A percentile compares a stretch with the other conserved stretches of the same genome.
These are phyloP conservation scores for Trialeurodes vaporariorum DNA, from an alignment of 1,140 invertebrate genomes.

Conservation along the genomic window DNA sequence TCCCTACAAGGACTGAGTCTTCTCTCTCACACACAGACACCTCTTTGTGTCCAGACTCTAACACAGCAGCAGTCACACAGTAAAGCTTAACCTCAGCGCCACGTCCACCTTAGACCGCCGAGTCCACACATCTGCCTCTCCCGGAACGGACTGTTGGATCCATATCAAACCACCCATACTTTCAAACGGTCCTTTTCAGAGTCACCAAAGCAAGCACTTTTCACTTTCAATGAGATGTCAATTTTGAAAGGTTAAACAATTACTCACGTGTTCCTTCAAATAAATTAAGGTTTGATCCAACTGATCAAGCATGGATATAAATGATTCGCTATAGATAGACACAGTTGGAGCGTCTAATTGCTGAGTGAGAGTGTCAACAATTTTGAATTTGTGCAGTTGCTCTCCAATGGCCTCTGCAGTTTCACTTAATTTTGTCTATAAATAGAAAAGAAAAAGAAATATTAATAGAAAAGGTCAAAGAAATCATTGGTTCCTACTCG, in stretches of 20 bases:
- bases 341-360: conserved; percentile 65
- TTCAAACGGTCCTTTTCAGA: no score
- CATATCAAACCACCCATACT: no score
- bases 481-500: conserved; percentile 5
- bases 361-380: conserved; percentile 66
- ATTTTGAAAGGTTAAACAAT: no score
- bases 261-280: conserved; percentile 65
- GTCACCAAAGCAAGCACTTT: no score
- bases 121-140: neutral
- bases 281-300: conserved; percentile 82
- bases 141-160: conserved; percentile 3
- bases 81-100: conserved; percentile 1
- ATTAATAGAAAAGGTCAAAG: conserved; percentile 2
- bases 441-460: conserved; percentile 29
- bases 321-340: conserved; percentile 68
- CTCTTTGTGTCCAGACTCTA: neutral
- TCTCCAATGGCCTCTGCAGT: conserved; percentile 67
- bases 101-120: neutral
- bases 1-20: neutral
- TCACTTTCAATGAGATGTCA: no score
- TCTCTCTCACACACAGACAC: neutral
- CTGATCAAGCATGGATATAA: conserved; percentile 65
- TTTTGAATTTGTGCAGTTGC: conserved; percentile 72
- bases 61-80: neutral
- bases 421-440: conserved; percentile 57